Conservation (phyloP, 2,797 vertebrate genomes). For the Intellagama lesueurii region DNA sequence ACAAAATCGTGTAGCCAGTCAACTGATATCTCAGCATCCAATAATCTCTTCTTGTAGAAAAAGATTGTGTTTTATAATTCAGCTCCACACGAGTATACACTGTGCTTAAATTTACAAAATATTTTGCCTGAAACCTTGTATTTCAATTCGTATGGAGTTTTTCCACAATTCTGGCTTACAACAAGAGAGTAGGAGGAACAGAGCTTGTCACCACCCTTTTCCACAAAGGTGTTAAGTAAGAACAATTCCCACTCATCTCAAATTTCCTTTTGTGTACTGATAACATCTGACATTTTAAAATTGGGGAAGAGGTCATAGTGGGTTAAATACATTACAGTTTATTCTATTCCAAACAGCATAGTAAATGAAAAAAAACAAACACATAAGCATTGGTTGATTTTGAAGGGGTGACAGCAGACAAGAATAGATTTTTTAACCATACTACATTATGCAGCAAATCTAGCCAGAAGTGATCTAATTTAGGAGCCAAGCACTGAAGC, state of each 20-base stretch:
- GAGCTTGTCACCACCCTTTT: background rate
- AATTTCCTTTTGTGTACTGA: background rate
- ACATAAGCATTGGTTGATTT: background rate
- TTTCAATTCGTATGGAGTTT: no score
- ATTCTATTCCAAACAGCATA: background rate
- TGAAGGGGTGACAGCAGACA: background rate
- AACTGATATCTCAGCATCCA: background rate
- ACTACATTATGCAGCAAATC: background rate
- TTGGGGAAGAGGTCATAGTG: background rate
- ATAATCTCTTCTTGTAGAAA: background rate
- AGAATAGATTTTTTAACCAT: background rate
- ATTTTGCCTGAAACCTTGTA: background rate
- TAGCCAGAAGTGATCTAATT: background rate
- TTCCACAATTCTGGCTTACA: background rate
- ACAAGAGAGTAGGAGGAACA: background rate
- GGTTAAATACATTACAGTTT: background rate
- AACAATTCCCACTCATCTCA: background rate
- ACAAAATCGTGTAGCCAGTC: background rate
- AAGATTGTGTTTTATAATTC: background rate
- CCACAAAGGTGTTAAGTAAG: background rate
- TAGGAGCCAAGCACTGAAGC: background rate
- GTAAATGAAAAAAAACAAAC: background rate
- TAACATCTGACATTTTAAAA: constrained; percentile 10
- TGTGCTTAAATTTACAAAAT: background rate
- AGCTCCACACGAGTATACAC: background rate